Percentiles rank a stretch among this genome's conserved stretches.
These are phyloP conservation scores for Caenorhabditis afra DNA, from an alignment of 2,888 invertebrate genomes.

Conservation along the genomic window DNA sequence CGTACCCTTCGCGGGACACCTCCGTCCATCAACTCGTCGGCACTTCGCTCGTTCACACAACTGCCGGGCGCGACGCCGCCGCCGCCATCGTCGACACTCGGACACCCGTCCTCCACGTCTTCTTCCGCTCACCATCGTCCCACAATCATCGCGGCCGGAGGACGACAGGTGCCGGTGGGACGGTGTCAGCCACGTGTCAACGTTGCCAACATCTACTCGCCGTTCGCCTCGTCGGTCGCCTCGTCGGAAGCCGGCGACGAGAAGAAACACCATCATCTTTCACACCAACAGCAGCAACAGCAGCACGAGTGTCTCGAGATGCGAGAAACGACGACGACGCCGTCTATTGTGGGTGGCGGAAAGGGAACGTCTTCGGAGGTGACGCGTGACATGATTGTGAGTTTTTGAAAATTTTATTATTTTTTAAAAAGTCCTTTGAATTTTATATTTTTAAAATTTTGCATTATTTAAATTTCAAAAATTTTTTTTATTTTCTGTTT, in stretches of 20 bases:
- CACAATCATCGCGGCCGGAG: conserved; percentile 69
- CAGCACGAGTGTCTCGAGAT: conserved; percentile 50
- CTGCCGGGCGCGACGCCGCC: conserved; percentile 66
- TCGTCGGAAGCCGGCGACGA: conserved; percentile 64
- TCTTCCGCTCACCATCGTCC: conserved; percentile 66
- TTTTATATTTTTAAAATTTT: neutral
- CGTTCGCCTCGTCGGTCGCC: conserved; percentile 68
- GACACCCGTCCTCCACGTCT: no score
- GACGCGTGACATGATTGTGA: conserved; percentile 36
- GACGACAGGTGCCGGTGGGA: conserved; percentile 75
- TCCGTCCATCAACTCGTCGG: conserved; percentile 55
- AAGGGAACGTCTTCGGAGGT: no score
- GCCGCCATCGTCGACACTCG: conserved; percentile 45
- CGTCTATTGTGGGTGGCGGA: neutral
- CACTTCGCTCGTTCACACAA: conserved; percentile 71
- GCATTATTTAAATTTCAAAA: no score
- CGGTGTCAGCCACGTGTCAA: conserved; percentile 79
- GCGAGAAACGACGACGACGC: conserved; percentile 50
- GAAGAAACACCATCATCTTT: no score
- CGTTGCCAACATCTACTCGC: conserved; percentile 73
- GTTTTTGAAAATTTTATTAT: conserved; percentile 5
- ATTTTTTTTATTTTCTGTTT: neutral
- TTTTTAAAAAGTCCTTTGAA: no score
- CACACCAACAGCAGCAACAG: no score
- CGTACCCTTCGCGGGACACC: conserved; percentile 69